phyloP scores from a whole-genome alignment of 2,888 invertebrate genomes.

The Pyrrhosoma nymphula region DNA sequence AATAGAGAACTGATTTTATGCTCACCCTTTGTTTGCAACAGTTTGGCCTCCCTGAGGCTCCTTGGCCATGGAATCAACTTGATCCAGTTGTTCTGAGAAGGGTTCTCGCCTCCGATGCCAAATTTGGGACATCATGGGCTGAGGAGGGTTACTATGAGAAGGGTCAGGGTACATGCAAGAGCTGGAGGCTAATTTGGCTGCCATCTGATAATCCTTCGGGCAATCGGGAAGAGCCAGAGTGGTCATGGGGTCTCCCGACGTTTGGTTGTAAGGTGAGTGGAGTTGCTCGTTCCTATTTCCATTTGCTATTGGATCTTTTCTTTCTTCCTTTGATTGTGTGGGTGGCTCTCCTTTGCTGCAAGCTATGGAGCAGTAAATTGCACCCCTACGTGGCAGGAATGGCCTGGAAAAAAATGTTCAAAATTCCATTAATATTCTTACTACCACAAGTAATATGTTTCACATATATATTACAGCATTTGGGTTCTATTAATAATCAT shows the following conservation, averaged over 20 bases:
- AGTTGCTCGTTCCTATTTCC: constrained; percentile 46
- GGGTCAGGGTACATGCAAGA: background rate
- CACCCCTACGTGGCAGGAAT: constrained; percentile 93
- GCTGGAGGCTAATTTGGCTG: background rate
- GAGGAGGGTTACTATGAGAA: background rate
- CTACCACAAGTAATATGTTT: no score
- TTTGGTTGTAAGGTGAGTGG: constrained; percentile 6
- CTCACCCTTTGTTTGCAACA: background rate
- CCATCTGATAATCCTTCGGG: background rate
- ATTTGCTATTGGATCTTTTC: background rate
- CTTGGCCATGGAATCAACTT: constrained; percentile 15
- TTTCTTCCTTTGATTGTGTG: constrained; percentile 65
- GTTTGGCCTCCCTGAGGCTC: background rate
- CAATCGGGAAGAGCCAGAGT: constrained; percentile 40
- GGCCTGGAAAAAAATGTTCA: constrained; percentile 78
- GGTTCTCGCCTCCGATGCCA: constrained; percentile 57
- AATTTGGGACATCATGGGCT: constrained; percentile 56
- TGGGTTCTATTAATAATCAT: no score
- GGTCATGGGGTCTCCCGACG: background rate
- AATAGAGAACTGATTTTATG: no score
- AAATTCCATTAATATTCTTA: background rate
- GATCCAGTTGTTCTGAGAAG: constrained; percentile 40
- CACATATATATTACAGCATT: no score
- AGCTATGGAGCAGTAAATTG: constrained; percentile 96
- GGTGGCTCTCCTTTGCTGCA: constrained; percentile 79